A percentile compares a stretch with the other conserved stretches of the same genome.
phyloP scores from a whole-genome alignment of 2,797 vertebrate genomes.

The Bovichtus diacanthus region DNA sequence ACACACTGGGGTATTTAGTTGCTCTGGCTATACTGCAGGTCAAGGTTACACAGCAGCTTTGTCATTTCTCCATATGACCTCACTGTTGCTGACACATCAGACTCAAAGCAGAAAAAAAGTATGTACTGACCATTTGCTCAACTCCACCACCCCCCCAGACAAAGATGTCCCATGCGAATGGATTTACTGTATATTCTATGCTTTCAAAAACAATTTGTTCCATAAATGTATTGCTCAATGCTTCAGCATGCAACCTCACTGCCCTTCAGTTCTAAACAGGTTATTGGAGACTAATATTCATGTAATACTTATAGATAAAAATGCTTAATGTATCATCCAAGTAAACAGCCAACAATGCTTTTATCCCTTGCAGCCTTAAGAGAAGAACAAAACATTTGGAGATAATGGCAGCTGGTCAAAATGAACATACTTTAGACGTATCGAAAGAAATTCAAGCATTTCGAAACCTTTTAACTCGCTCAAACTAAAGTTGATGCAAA shows the following conservation, averaged over 20 bases:
- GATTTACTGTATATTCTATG: neutral
- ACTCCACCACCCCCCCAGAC: neutral
- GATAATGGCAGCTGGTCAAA: neutral
- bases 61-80: constrained; percentile 15
- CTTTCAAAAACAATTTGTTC: neutral
- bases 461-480: neutral
- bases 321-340: neutral
- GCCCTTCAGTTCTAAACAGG: neutral
- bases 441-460: neutral
- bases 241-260: neutral
- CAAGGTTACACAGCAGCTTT: constrained; percentile 42
- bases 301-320: neutral
- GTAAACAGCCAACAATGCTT: neutral
- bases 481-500: constrained; percentile 1
- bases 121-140: neutral
- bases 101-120: neutral
- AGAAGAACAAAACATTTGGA: constrained; percentile 2
- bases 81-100: constrained; percentile 11
- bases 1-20: constrained; percentile 5
- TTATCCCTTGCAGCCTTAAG: neutral
- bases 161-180: neutral
- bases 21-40: constrained; percentile 14
- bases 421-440: neutral
- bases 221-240: neutral
- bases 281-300: neutral